These are phyloP conservation scores for Hanleya hanleyi DNA, from an alignment of 2,888 invertebrate species.

Conservation along the genomic window DNA sequence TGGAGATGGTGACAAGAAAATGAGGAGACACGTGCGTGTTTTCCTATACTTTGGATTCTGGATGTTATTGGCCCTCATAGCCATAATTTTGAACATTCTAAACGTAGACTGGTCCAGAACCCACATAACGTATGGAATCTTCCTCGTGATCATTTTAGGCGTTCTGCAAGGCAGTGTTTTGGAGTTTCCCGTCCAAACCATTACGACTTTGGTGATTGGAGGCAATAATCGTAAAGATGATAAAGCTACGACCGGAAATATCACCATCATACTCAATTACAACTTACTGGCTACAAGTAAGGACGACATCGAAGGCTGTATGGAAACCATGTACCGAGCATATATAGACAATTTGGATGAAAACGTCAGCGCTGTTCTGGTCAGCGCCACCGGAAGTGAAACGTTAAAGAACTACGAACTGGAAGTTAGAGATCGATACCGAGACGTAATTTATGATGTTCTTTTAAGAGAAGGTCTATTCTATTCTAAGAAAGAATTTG, in stretches of 20 bases:
- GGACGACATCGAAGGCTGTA: constrained; percentile 61
- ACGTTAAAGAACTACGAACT: constrained; percentile 42
- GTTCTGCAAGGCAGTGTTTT: constrained; percentile 58
- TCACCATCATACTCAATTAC: constrained; percentile 40
- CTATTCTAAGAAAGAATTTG: constrained; percentile 48
- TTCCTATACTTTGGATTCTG: constrained; percentile 57
- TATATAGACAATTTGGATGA: constrained; percentile 60
- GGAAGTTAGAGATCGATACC: constrained; percentile 47
- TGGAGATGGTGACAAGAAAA: too few species aligned
- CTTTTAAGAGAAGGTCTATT: constrained; percentile 55
- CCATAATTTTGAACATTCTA: constrained; percentile 52
- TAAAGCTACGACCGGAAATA: constrained; percentile 15
- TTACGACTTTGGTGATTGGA: constrained; percentile 29
- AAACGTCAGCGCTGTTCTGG: constrained; percentile 57
- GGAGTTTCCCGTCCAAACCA: constrained; percentile 34
- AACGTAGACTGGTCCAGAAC: constrained; percentile 60
- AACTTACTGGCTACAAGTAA: constrained; percentile 43
- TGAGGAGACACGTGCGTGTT: constrained; percentile 48
- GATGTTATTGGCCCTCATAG: constrained; percentile 48
- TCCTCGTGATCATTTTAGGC: constrained; percentile 53
- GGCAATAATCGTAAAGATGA: constrained; percentile 6
- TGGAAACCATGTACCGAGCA: constrained; percentile 62
- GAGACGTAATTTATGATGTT: constrained; percentile 54
- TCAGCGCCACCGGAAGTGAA: constrained; percentile 57
- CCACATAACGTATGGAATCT: constrained; percentile 51